Evolutionary conservation across 1,140 invertebrate species (phyloP).

Genomic region (Dendroctonus valens): DNA sequence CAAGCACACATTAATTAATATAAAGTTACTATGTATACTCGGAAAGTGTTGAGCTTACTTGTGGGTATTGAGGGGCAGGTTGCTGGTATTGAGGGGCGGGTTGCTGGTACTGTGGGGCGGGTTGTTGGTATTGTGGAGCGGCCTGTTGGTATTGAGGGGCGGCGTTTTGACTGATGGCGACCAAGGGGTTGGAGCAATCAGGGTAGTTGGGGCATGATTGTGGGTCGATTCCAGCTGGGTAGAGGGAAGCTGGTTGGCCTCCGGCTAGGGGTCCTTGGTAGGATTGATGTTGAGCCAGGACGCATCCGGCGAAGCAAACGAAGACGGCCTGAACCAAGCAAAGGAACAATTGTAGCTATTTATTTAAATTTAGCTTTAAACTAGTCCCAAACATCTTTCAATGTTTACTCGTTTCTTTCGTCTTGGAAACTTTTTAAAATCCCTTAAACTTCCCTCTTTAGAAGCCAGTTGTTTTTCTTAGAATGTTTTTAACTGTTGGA

Average conservation of each 20-base stretch:
- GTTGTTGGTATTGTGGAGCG: conserved; percentile 32
- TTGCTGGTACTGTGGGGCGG: conserved; percentile 27
- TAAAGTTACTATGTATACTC: no score
- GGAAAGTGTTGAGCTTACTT: conserved; percentile 16
- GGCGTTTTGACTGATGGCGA: conserved; percentile 40
- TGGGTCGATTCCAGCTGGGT: conserved; percentile 48
- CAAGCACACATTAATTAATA: conserved; percentile 1
- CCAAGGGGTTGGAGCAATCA: conserved; percentile 46
- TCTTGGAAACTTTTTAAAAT: no score
- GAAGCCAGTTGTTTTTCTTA: no score
- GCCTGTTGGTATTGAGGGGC: conserved; percentile 27
- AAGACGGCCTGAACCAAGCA: conserved; percentile 40
- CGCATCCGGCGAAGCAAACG: conserved; percentile 39
- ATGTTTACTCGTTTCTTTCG: no score
- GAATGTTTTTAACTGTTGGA: no score
- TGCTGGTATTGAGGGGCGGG: conserved; percentile 30
- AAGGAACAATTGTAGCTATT: no score
- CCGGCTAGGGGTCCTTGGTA: conserved; percentile 47
- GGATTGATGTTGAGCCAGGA: conserved; percentile 34
- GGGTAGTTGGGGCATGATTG: conserved; percentile 50
- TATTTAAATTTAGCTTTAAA: no score
- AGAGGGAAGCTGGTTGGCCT: conserved; percentile 45
- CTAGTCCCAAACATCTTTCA: no score
- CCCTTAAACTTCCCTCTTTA: no score
- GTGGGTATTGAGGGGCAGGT: conserved; percentile 30